A percentile compares a stretch with the other conserved stretches of the same genome.
Conservation (phyloP, 2,797 vertebrate genomes). For the Austrolebias charrua region DNA sequence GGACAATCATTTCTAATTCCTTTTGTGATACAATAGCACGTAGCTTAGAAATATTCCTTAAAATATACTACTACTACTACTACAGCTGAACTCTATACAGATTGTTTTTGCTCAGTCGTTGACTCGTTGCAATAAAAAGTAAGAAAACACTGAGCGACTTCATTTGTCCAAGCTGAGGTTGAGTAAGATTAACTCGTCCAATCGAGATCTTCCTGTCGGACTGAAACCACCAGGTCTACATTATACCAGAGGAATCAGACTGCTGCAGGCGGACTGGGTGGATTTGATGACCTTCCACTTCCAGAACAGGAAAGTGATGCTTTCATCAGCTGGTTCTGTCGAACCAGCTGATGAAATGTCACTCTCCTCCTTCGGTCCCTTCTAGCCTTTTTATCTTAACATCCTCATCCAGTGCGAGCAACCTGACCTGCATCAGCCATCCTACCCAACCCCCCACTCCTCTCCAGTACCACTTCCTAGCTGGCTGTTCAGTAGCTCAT, state of each 20-base stretch:
- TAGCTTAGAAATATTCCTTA: no score
- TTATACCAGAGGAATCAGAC: slow-evolving; percentile 29
- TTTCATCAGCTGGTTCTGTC: slow-evolving; percentile 56
- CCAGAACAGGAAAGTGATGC: slow-evolving; percentile 33
- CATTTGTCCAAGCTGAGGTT: slow-evolving; percentile 7
- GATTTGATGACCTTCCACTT: slow-evolving; percentile 48
- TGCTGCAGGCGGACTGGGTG: slow-evolving; percentile 37
- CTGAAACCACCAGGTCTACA: slow-evolving; percentile 20
- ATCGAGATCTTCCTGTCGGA: slow-evolving; percentile 29
- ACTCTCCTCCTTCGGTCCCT: slow-evolving; percentile 2
- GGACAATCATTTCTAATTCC: no score
- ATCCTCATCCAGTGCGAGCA: slow-evolving; percentile 23
- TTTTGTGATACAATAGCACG: no score
- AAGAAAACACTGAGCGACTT: neutral
- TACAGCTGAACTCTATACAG: neutral
- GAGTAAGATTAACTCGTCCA: slow-evolving; percentile 26
- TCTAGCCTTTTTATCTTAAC: slow-evolving; percentile 38
- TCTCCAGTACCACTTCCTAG: neutral
- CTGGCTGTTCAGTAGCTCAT: slow-evolving; percentile 33
- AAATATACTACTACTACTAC: no score
- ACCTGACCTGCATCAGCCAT: slow-evolving; percentile 22
- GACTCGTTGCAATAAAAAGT: neutral
- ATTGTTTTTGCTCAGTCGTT: neutral
- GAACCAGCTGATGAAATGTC: slow-evolving; percentile 47
- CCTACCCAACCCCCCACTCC: neutral